Evolutionary conservation across 1,140 invertebrate species (phyloP).

Genomic region (Drosophila mojavensis): DNA sequence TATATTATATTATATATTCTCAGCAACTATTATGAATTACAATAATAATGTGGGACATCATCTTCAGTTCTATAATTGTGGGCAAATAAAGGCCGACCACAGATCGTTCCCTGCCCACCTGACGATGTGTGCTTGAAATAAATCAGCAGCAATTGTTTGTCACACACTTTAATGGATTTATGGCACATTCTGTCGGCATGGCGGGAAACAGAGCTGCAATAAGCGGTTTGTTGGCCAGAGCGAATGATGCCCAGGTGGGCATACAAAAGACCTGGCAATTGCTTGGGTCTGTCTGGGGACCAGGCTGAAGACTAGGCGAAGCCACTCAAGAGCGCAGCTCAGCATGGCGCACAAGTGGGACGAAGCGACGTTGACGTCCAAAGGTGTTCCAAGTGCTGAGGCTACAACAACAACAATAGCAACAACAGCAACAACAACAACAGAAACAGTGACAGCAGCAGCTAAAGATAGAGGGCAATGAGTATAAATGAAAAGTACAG

Average conservation of each 20-base stretch:
- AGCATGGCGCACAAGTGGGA: slow-evolving; percentile 40
- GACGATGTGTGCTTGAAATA: not conserved
- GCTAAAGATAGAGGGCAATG: slow-evolving; percentile 9
- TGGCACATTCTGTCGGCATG: slow-evolving; percentile 9
- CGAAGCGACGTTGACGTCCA: not conserved
- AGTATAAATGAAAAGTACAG: slow-evolving; percentile 69
- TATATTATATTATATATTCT: too few species aligned
- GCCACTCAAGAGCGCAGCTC: slow-evolving; percentile 53
- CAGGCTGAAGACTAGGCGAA: slow-evolving; percentile 10
- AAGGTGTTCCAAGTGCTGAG: slow-evolving; percentile 4
- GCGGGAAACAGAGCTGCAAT: not conserved
- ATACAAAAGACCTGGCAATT: slow-evolving; percentile 13
- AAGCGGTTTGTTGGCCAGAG: not conserved
- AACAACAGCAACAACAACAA: slow-evolving; percentile 5
- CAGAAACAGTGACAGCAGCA: too few species aligned
- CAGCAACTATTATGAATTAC: too few species aligned
- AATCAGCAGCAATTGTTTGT: slow-evolving; percentile 6
- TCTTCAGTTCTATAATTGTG: not conserved
- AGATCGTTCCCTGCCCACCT: not conserved
- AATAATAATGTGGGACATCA: too few species aligned
- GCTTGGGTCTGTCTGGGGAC: slow-evolving; percentile 9
- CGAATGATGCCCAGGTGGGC: slow-evolving; percentile 16
- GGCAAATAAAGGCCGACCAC: not conserved
- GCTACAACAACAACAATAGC: slow-evolving; percentile 1
- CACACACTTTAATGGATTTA: slow-evolving; percentile 9